These are phyloP conservation scores for Felis chaus DNA, from an alignment of 2,113 vertebrate genomes.

Conservation along the genomic window DNA sequence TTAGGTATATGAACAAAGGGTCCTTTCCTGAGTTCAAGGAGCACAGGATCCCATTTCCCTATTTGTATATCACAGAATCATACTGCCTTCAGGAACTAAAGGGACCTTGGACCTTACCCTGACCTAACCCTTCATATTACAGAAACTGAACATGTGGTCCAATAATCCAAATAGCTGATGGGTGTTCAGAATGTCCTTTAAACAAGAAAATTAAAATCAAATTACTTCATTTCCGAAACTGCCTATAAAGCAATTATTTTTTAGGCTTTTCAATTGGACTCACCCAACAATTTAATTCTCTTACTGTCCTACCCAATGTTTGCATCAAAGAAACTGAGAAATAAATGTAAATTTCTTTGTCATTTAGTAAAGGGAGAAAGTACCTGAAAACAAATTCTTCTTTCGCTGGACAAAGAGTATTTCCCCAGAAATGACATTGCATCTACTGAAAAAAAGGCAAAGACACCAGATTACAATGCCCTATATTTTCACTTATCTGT, in stretches of 20 bases:
- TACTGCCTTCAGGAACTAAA: background rate
- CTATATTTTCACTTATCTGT: constrained; percentile 16
- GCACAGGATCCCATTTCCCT: background rate
- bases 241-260: background rate
- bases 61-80: background rate
- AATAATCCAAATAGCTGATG: background rate
- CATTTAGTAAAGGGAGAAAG: background rate
- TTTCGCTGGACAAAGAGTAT: constrained; percentile 40
- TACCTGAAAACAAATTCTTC: background rate
- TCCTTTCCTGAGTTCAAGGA: background rate
- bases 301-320: background rate
- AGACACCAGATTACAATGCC: constrained; percentile 6
- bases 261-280: constrained; percentile 2
- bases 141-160: background rate
- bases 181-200: background rate
- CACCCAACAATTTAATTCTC: background rate
- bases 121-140: background rate
- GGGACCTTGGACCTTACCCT: background rate
- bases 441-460: background rate
- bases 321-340: constrained; percentile 31
- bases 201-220: constrained; percentile 44
- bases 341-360: constrained; percentile 9
- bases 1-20: background rate
- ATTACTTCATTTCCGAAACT: background rate
- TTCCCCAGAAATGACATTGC: background rate